Base-by-base conservation (phyloP, 2,797 vertebrate genomes). In the Harpagifer antarcticus region DNA sequence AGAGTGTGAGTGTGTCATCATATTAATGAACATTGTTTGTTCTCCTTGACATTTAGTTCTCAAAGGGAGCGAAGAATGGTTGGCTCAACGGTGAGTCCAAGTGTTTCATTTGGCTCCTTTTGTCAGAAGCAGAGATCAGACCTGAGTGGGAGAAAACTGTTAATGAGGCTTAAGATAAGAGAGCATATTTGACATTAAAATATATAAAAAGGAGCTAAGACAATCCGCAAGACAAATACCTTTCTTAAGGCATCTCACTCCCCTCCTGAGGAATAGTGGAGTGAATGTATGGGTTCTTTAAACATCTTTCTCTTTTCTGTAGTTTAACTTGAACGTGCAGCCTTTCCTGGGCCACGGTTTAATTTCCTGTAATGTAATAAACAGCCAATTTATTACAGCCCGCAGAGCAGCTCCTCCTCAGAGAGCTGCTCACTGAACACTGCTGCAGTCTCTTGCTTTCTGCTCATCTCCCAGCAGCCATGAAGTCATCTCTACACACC, bases 291-390 rank as follows among this genome's bases (percentile, higher is more conserved):
- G 90, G 83, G 82, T 78, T 79, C 56, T 88, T 91, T 91, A 90
- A 90, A 90, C 68, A 63, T 66, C 79, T 84, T 76, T 69, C 76
- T 90, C 68, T 89, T 81, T 76, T 82, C 79, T 49, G 79, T 76
- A 87, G 83, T 87, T 91, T 89, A 89, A 91, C 91, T 86, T 90
- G 82, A 91, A 91, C 74, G 48, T 57, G 56, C 74, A 74, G 72
- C 76, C 78, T 89, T 90, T 92, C 83, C 84, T 88, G 86, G 77
- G 78, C 91, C 79, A 82, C 86, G 88, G 90, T 92, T 93, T 92
- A 92, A 93, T 94, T 93, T 93, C 89, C 86, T 93, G 89, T 90
- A 91, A 93, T 85, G 76, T 91, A 90, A 93, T 93, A 93, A 94
- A 92, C 88, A 89, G 86, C 76, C 88, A 91, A 91, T 93, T 92